Evolutionary conservation across 2,797 vertebrate genomes (phyloP), one percentile per base, ranked within the genome.

Genomic region (Cottoperca gobio): DNA sequence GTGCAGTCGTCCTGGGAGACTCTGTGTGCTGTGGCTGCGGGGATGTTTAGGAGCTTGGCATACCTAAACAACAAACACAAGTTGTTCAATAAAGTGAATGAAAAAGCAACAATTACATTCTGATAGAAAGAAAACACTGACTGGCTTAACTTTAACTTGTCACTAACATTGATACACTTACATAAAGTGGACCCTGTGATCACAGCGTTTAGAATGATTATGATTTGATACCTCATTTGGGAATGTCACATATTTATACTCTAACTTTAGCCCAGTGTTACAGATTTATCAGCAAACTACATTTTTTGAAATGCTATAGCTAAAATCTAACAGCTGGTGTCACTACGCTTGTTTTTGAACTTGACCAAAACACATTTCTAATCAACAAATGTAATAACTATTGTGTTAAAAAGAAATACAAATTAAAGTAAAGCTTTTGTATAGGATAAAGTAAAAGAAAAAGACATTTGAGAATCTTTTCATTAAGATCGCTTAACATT

Each of bases 1-100:
- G 91, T 95, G 76, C 95, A 94, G 89, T 98, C 97, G 0, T 99
- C 97, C 84, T 95, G 93, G 0, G 92, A 78, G 0, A 94, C 88
- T 63, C 95, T 91, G 81, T 95, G 93, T 0, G 95, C 95, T 14
- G 97, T 90, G 69, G 94, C 94, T 0, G 93, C 93, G 0, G 94
- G 79, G 63, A 96, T 94, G 2, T 93, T 94, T 0, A 96, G 96
- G 54, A 97, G 93, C 79, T 95, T 96, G 55, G 97, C 96, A 2
- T 97, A 98, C 88, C 97, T 99, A 73, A 60, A 45, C 13, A 72
- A 5, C 55, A 68, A 0, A 12, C 7, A 46, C n/a, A 12, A 1
- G 17, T 31, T 40, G 45, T 17, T 23, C 11, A 31, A 9, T 3
- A 13, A 7, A 45, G 8, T 6, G n/a, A 17, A 13, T 11, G 2